Conservation (phyloP, 2,113 vertebrate genomes). For the Lagopus leucura region DNA sequence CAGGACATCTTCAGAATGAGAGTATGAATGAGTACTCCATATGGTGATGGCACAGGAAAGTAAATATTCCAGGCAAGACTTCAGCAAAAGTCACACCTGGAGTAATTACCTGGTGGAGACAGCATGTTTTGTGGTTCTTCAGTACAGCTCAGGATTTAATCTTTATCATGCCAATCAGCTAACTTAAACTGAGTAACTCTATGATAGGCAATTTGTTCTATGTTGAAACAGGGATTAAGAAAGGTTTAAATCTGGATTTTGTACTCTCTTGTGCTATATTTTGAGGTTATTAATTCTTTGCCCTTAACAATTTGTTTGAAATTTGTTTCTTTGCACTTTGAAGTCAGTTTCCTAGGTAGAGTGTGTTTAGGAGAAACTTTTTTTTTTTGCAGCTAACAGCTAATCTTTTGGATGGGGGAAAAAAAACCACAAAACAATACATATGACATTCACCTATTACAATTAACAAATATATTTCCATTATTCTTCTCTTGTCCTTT, state of each 20-base stretch:
- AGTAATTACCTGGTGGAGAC: neutral
- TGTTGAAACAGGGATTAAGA: neutral
- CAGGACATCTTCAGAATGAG: neutral
- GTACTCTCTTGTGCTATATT: neutral
- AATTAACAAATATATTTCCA: neutral
- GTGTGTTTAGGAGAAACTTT: slow-evolving; percentile 15
- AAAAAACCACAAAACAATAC: neutral
- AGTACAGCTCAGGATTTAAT: neutral
- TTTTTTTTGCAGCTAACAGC: neutral
- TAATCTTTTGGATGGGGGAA: neutral
- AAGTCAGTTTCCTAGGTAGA: neutral
- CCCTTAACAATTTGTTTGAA: neutral
- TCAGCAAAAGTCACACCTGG: neutral
- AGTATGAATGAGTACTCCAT: neutral
- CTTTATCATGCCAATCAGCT: neutral
- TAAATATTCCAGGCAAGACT: neutral
- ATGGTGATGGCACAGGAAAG: neutral
- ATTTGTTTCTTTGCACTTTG: neutral
- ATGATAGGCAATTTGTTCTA: neutral
- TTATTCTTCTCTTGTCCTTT: neutral
- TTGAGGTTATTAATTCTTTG: neutral
- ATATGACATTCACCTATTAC: neutral
- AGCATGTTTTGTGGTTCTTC: neutral
- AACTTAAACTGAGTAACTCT: neutral
- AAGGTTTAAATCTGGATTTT: neutral